Evolutionary conservation across 2,888 invertebrate genomes (phyloP).

Genomic region (Noctua janthina): DNA sequence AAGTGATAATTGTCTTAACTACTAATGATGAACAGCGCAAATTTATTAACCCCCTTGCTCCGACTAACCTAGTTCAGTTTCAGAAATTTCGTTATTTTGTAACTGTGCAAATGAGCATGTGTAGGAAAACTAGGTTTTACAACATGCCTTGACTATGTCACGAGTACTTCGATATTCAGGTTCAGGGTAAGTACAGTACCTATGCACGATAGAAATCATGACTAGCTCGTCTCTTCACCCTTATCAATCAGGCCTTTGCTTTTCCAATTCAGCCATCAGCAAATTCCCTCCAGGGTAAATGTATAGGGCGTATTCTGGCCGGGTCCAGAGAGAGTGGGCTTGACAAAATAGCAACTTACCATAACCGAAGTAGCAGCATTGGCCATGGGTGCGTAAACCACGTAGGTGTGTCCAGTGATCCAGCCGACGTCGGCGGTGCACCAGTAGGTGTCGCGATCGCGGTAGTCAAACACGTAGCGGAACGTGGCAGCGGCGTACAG

Average conservation of each 20-base stretch:
- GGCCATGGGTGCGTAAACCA: slow-evolving; percentile 98
- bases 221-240: too few species aligned
- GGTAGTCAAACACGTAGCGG: slow-evolving; percentile 98
- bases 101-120: background rate
- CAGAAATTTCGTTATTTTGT: background rate
- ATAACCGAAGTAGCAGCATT: slow-evolving; percentile 98
- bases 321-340: background rate
- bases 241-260: slow-evolving; percentile 1
- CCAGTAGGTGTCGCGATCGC: slow-evolving; percentile 96
- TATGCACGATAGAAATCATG: background rate
- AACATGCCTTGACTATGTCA: background rate
- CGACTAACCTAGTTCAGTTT: background rate
- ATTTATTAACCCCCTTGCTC: background rate
- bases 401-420: slow-evolving; percentile 98
- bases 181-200: background rate
- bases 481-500: slow-evolving; percentile 98
- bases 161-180: background rate
- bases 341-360: slow-evolving; percentile 89
- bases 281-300: background rate
- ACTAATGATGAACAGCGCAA: background rate
- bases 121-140: background rate
- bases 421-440: slow-evolving; percentile 99
- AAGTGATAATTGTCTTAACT: slow-evolving; percentile 2
- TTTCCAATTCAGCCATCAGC: background rate
- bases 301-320: background rate